Base-by-base conservation (phyloP, 1,140 invertebrate genomes). In the Anastrepha ludens region DNA sequence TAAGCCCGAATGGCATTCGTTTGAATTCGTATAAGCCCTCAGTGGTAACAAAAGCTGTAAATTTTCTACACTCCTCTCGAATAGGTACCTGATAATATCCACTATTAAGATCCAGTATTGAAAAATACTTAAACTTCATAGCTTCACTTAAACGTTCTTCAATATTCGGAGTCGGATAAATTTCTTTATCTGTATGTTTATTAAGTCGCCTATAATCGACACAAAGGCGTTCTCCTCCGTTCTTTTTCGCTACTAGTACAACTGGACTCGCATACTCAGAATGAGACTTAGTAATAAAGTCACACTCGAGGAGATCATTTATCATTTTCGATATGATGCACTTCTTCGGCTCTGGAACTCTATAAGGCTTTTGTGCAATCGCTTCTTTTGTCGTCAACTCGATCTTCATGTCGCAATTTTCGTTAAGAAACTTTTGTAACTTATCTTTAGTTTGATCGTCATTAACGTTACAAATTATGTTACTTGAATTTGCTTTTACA, bases 1-100 rank as follows among this genome's bases (percentile, higher is more conserved):
- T 55, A 11, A 55, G 50, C 6, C 50, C 91, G 85, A 93, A 93
- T 0, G 91, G 93, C 85, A 92, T 91, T 93, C 90, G 94, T 94
- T 95, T 96, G 86, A 91, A 91, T 4, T 94, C 94, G 87, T 94
- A 95, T 60, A 92, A 91, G 4, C 86, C 90, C 85, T 93, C 93
- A 0, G 91, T 91, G 86, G 29, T 29, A 29, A 29, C 29, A 29
- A 29, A 29, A 29, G 29, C 29, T 29, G 29, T 29, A 29, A 29
- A 29, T 29, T 29, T 29, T 29, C 29, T 29, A 29, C 29, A 29
- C 29, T 29, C 29, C 29, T 29, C 29, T 29, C 29, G 29, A 0
- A 29, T 29, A 29, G 29, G 29, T 29, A 29, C 29, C 29, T 29
- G 29, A 29, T 29, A 29, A 29, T 29, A 29, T 29, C 29, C 29